Evolutionary conservation across 2,888 invertebrate species (phyloP).

Genomic region (Tanaodytes sp.): DNA sequence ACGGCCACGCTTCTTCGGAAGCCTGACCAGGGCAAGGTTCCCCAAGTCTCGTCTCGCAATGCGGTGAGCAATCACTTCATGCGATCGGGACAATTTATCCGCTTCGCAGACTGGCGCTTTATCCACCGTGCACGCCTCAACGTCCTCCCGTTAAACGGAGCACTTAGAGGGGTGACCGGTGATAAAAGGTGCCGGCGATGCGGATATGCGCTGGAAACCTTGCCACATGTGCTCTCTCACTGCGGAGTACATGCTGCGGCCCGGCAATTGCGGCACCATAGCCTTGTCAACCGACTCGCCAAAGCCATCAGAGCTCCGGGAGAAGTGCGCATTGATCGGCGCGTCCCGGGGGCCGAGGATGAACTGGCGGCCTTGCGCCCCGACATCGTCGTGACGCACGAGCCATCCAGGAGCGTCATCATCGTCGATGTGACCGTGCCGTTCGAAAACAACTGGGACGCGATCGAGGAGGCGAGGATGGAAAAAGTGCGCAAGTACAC

Average conservation of each 20-base stretch:
- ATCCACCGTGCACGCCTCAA: slow-evolving; percentile 63
- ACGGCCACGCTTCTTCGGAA: slow-evolving; percentile 35
- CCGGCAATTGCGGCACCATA: slow-evolving; percentile 41
- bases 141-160: slow-evolving; percentile 43
- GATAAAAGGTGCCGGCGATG: slow-evolving; percentile 62
- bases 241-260: slow-evolving; percentile 62
- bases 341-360: slow-evolving; percentile 36
- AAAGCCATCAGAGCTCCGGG: slow-evolving; percentile 24
- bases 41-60: slow-evolving; percentile 38
- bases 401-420: slow-evolving; percentile 35
- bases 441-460: slow-evolving; percentile 61
- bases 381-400: no score
- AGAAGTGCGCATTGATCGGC: neutral
- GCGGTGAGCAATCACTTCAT: slow-evolving; percentile 62
- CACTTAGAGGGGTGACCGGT: slow-evolving; percentile 45
- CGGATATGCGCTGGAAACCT: slow-evolving; percentile 58
- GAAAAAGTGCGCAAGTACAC: slow-evolving; percentile 57
- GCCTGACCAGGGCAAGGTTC: slow-evolving; percentile 62
- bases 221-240: slow-evolving; percentile 67
- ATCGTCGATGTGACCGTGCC: slow-evolving; percentile 64
- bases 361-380: slow-evolving; percentile 39
- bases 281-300: slow-evolving; percentile 33
- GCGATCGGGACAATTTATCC: slow-evolving; percentile 25
- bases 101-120: no score
- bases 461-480: slow-evolving; percentile 56